phyloP scores from a whole-genome alignment of 2,888 invertebrate species.

The Cepaea hortensis region DNA sequence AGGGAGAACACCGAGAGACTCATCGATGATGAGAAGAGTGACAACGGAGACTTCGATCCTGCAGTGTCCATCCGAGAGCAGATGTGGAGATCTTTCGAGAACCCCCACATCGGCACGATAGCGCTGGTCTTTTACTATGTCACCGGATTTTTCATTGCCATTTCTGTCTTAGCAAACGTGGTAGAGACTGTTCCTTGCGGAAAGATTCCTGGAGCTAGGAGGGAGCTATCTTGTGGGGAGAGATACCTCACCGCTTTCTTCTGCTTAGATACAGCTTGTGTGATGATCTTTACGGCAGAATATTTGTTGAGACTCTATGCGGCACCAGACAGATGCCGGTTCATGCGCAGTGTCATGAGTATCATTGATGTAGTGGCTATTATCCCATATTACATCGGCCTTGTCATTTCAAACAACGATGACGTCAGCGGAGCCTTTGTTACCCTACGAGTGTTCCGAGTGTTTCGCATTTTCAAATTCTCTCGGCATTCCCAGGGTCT shows the following conservation, averaged over 20 bases:
- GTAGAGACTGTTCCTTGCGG: conserved; percentile 98
- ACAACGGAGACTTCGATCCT: conserved; percentile 82
- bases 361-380: conserved; percentile 99
- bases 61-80: conserved; percentile 81
- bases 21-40: conserved; percentile 87
- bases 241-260: conserved; percentile 95
- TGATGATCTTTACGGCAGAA: conserved; percentile 99
- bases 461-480: conserved; percentile 99
- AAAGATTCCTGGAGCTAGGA: conserved; percentile 80
- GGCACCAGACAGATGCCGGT: conserved; percentile 98
- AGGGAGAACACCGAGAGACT: conserved; percentile 98
- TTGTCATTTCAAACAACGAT: conserved; percentile 97
- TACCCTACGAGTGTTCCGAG: conserved; percentile 97
- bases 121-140: conserved; percentile 99
- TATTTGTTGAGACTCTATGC: conserved; percentile 94
- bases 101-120: conserved; percentile 97
- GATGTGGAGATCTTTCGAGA: conserved; percentile 99
- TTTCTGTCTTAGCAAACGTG: conserved; percentile 99
- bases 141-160: conserved; percentile 99
- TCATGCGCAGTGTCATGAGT: conserved; percentile 98
- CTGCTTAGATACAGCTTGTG: conserved; percentile 99
- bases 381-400: conserved; percentile 97
- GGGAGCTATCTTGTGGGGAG: conserved; percentile 89
- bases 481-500: conserved; percentile 99
- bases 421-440: conserved; percentile 99